Evolutionary conservation across 2,797 vertebrate species (phyloP), one percentile per base, ranked within the genome.

Genomic region (Labroides dimidiatus): DNA sequence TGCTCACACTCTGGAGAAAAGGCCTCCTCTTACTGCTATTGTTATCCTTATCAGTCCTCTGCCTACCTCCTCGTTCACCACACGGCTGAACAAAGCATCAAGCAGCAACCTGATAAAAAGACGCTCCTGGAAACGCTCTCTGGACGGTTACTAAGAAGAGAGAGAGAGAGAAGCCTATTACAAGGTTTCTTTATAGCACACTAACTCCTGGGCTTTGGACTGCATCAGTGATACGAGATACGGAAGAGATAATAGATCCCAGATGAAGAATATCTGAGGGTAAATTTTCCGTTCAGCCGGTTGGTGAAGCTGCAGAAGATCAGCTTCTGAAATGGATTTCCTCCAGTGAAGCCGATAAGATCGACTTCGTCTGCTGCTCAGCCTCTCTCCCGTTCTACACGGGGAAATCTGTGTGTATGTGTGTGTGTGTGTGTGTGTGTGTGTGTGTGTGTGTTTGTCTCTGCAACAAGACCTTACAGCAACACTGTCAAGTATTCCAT

Each of bases 241-340:
- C 16, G 6, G 27, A 13, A 17, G 20, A 15, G 10, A 45, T 12
- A 12, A 42, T 10, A 27, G 19, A 8, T 17, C 27, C 27, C 23
- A 2, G 11, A 33, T 12, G 19, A 0, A 42, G 6, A 47, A 39
- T n/a, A 8, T 30, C 27, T 4, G 41, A 21, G 1, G 16, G 55
- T 10, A 11, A 53, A 24, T 23, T 39, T 37, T 49, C 37, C 0
- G 1, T 12, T 14, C 15, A 36, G 43, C 27, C 44, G 24, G 20
- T 36, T n/a, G 10, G n/a, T 57, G 17, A 19, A 62, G 65, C 53
- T 44, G 57, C 2, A 17, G 47, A 49, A 56, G 69, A 54, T 72
- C 58, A 59, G 49, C 75, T 16, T 62, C 37, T 56, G 33, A 53
- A 49, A 78, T 68, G 50, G 56, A 64, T 64, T 64, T 77, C 43